These are phyloP conservation scores for Drosophila serrata DNA, from an alignment of 1,140 invertebrate genomes.

Conservation along the genomic window DNA sequence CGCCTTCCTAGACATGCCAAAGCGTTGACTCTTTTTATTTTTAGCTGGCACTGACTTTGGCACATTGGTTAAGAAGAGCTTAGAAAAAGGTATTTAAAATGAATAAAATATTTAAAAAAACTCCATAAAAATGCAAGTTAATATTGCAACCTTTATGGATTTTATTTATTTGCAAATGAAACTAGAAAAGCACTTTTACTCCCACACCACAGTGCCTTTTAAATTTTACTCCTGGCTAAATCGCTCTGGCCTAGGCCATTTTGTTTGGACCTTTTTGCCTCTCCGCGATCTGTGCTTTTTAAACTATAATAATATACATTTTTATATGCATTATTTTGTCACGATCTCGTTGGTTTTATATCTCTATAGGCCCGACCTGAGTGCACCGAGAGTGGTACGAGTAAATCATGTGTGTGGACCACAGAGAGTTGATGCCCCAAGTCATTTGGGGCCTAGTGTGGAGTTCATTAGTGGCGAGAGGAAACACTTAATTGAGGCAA, in stretches of 20 bases:
- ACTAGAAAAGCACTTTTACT: no score
- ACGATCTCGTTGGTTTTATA: constrained; percentile 82
- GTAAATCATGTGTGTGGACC: constrained; percentile 61
- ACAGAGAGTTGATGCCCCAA: constrained; percentile 34
- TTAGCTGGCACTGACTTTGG: constrained; percentile 77
- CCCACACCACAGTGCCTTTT: constrained; percentile 48
- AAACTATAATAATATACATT: constrained; percentile 79
- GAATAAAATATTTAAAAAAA: not conserved
- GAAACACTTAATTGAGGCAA: constrained; percentile 73
- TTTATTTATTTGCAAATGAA: not conserved
- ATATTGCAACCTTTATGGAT: not conserved
- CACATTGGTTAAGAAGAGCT: constrained; percentile 40
- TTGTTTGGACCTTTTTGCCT: constrained; percentile 45
- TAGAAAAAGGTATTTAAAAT: not conserved
- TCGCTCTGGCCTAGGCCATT: constrained; percentile 50
- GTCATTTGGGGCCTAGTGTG: constrained; percentile 29
- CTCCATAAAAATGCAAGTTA: no score
- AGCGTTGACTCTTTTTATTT: constrained; percentile 83
- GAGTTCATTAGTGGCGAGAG: constrained; percentile 50
- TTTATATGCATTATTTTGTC: constrained; percentile 83
- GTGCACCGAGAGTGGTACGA: constrained; percentile 12
- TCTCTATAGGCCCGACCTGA: constrained; percentile 61
- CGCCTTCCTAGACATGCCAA: constrained; percentile 73
- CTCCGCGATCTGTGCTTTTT: constrained; percentile 33
- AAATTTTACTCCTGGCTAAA: constrained; percentile 50